phyloP scores from a whole-genome alignment of 1,140 invertebrate genomes.

The Lepeophtheirus salmonis region DNA sequence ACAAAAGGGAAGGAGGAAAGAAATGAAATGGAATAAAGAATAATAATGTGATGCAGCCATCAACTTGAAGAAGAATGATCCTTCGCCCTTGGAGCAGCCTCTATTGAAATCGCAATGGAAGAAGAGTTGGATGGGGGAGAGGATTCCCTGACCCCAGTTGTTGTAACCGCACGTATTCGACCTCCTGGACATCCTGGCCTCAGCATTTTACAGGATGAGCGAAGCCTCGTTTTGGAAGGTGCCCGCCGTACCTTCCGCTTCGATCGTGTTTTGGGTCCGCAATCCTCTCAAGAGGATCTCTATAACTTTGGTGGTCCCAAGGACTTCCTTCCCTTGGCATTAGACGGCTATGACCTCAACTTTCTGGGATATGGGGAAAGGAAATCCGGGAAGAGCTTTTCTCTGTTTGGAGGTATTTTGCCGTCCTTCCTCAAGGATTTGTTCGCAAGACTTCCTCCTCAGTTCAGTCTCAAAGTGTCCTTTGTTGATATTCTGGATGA shows the following conservation, averaged over 20 bases:
- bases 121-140: not conserved
- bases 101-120: slow-evolving; percentile 9
- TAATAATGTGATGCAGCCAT: too few species aligned
- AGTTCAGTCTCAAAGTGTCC: not conserved
- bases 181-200: not conserved
- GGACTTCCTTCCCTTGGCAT: not conserved
- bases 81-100: not conserved
- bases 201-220: not conserved
- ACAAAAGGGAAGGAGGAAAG: too few species aligned
- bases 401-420: not conserved
- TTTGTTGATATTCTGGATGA: not conserved
- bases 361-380: not conserved
- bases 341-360: not conserved
- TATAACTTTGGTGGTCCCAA: not conserved
- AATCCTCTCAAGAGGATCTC: not conserved
- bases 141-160: slow-evolving; percentile 1
- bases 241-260: not conserved
- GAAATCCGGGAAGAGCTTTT: not conserved
- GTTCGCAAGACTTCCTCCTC: not conserved
- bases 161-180: not conserved
- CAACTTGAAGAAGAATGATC: too few species aligned
- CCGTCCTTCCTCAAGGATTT: not conserved
- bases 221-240: not conserved
- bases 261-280: not conserved
- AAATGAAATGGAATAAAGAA: too few species aligned